Base-by-base conservation (phyloP, 2,113 vertebrate genomes). In the Neodon shergylaensis region DNA sequence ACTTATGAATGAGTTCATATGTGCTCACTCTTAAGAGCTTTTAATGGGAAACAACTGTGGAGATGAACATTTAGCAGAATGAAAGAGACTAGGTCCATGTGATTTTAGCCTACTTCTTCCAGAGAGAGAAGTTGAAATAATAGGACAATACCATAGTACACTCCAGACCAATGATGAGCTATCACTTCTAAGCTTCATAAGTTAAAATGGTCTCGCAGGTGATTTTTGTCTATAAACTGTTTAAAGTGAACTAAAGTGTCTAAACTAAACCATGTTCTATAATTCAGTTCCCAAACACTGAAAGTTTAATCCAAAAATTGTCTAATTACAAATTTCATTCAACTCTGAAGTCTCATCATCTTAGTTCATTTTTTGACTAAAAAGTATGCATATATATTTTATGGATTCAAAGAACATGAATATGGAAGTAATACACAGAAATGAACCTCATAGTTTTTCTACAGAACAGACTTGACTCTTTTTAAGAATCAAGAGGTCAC, bases 41-140 rank as follows among this genome's bases (percentile, higher is more conserved):
- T 92, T 96, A 73, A 68, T 44, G n/a, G 82, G 65, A 87, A 81
- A 77, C 1, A 73, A 42, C 24, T 77, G 33, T 49, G 39, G 12
- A 90, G 84, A 92, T 54, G 49, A 94, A 76, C 61, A 81, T 42
- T 81, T 86, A 95, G 61, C 49, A 52, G 91, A 91, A 77, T 42
- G 58, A 92, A 95, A 77, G n/a, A 88, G 28, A 66, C 5, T 7
- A 76, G 49, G 66, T 28, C 47, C 65, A 31, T 36, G n/a, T 17
- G 33, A 33, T 47, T 54, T 91, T 88, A 85, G 39, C 28, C 14
- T 22, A 54, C 44, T 96, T 93, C 54, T 88, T 73, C 36, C 11
- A 77, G 26, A n/a, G 83, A 70, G 28, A 74, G 52, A 72, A 89
- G 36, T 65, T 88, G 39, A 93, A 94, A 90, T 54, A 66, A 70